Base-by-base conservation (phyloP, 2,888 invertebrate genomes). In the Dusona sp. region DNA sequence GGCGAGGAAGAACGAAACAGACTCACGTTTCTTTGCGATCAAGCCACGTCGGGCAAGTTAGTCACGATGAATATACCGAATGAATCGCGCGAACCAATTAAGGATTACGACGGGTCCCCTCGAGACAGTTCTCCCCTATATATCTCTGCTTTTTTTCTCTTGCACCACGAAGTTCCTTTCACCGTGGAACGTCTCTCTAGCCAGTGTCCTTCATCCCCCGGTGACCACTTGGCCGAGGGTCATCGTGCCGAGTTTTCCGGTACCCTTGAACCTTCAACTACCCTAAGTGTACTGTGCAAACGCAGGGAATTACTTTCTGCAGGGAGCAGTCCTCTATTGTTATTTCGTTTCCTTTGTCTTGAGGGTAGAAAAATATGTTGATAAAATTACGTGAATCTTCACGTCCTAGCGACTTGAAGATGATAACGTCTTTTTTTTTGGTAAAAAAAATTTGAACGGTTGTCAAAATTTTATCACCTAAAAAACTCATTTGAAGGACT, bases 51-150 rank as follows among this genome's bases (percentile, higher is more conserved):
- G 72, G 73, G 72, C 83, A 57, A 85, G 91, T 91, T 90, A 90
- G 91, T 90, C 90, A 90, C 90, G 90, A 93, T 92, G 92, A 93
- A 93, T 93, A 92, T 91, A 91, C 90, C 92, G 91, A 92, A 93
- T 92, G 93, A 93, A 92, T 93, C 92, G 93, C 92, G 90, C 91
- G 88, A 92, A 92, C 93, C 93, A 93, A 93, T 93, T 93, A 93
- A 92, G 93, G 92, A 93, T 93, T 92, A 92, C 91, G 88, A 89
- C 72, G 84, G 84, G 19, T 84, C 87, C 87, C 73, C 78, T 57
- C 42, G 87, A 48, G 79, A 84, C 70, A 65, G 79, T 64, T 33
- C 79, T 84, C 78, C 79, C 73, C 80, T 67, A 57, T n/a, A n/a
- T n/a, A n/a, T 48, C 74, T 73, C n/a, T 22, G 77, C 25, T 74